A percentile compares a stretch with the other conserved stretches of the same genome.
Conservation (phyloP, 2,797 vertebrate genomes). For the Linurgus olivaceus region DNA sequence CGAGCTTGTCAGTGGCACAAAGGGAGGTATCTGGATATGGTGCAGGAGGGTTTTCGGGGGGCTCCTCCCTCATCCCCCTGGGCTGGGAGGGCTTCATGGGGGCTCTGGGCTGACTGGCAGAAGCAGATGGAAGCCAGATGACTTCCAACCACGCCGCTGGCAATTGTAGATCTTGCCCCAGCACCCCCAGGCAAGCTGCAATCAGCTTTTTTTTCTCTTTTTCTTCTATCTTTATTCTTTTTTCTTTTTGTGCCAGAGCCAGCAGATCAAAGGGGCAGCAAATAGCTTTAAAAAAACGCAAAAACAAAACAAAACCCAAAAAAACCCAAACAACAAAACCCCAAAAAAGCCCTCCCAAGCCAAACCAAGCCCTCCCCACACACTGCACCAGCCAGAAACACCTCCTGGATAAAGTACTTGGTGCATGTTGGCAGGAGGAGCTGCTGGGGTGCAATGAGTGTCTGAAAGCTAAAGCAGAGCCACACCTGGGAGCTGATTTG, state of each 20-base stretch:
- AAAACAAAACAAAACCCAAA: neutral
- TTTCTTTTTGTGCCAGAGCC: neutral
- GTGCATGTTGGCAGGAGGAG: neutral
- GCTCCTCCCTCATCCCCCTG: neutral
- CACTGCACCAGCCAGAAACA: neutral
- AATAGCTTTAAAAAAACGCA: neutral
- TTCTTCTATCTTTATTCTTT: neutral
- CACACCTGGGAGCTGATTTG: neutral
- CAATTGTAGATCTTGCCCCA: neutral
- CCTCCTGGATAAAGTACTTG: neutral
- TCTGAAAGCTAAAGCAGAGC: neutral
- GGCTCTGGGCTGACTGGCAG: neutral
- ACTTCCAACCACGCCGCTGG: neutral
- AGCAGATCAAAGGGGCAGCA: constrained; percentile 9
- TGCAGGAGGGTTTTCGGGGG: neutral
- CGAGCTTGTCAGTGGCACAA: neutral
- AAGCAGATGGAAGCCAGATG: neutral
- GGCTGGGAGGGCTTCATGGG: neutral
- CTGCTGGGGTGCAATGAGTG: neutral
- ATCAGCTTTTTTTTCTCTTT: neutral
- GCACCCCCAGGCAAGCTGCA: neutral
- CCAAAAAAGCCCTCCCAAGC: neutral
- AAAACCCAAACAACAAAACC: neutral
- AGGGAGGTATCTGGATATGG: neutral
- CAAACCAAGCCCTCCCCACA: neutral